Conservation (phyloP, 2,888 invertebrate species). For the Philhelius pedissequus region DNA sequence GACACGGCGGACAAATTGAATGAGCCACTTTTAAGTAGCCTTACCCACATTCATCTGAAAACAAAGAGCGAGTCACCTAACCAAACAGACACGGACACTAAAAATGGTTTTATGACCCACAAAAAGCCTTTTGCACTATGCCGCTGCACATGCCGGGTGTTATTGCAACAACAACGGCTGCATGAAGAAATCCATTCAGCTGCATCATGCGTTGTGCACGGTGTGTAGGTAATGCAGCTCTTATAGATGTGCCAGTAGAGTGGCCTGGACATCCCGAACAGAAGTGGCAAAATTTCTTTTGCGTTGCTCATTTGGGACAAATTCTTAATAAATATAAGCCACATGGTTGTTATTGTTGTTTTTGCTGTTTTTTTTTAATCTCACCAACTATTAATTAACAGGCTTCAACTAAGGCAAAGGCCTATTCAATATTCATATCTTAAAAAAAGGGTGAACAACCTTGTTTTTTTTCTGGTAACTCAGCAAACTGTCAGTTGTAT, state of each 20-base stretch:
- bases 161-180: not conserved
- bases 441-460: not conserved
- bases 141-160: not conserved
- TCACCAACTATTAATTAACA: constrained; percentile 51
- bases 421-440: constrained; percentile 14
- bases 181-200: constrained; percentile 33
- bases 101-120: constrained; percentile 57
- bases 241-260: constrained; percentile 9
- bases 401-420: not conserved
- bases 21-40: constrained; percentile 19
- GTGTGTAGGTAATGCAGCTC: constrained; percentile 23
- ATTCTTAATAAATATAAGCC: constrained; percentile 16
- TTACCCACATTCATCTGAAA: constrained; percentile 36
- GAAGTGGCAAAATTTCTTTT: constrained; percentile 63
- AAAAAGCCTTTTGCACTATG: constrained; percentile 16
- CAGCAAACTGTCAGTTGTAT: not conserved
- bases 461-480: not conserved
- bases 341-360: not conserved
- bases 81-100: not conserved
- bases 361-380: not conserved
- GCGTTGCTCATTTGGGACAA: constrained; percentile 63
- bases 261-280: constrained; percentile 41
- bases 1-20: constrained; percentile 26
- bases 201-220: not conserved
- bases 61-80: constrained; percentile 29